These are phyloP conservation scores for Motacilla alba DNA, from an alignment of 2,113 vertebrate genomes.

Conservation along the genomic window DNA sequence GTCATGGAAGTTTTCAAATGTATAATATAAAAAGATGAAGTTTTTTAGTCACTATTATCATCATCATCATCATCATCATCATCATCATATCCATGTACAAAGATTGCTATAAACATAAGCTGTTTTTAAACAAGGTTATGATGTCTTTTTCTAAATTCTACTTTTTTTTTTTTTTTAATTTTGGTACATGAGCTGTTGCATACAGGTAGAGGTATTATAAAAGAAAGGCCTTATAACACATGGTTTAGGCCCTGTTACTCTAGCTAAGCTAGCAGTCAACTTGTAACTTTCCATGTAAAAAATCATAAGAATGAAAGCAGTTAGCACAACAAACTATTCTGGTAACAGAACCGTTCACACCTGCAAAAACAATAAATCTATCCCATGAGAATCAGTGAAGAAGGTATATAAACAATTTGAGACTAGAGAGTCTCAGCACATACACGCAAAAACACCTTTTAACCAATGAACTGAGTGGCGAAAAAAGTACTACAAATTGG, in stretches of 20 bases:
- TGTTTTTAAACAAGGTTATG: neutral
- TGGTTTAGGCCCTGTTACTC: neutral
- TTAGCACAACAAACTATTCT: neutral
- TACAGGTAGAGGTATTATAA: neutral
- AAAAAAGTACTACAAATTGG: neutral
- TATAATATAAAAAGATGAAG: neutral
- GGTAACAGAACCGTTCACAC: neutral
- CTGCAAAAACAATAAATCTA: neutral
- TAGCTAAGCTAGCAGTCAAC: neutral
- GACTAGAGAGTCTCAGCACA: neutral
- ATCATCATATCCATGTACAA: neutral
- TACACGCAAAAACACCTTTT: neutral
- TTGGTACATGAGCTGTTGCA: neutral
- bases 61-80: neutral
- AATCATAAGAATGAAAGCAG: neutral
- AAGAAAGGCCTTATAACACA: neutral
- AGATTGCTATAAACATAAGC: neutral
- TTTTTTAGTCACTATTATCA: neutral
- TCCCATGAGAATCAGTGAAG: neutral
- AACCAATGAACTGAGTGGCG: neutral
- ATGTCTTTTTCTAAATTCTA: neutral
- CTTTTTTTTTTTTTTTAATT: too few relatives aligned
- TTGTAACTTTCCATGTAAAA: neutral
- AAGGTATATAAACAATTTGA: neutral
- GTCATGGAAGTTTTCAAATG: neutral